Evolutionary conservation across 1,140 invertebrate species (phyloP), one percentile per base, ranked within the genome.

Genomic region (Rhopalosiphum maidis): DNA sequence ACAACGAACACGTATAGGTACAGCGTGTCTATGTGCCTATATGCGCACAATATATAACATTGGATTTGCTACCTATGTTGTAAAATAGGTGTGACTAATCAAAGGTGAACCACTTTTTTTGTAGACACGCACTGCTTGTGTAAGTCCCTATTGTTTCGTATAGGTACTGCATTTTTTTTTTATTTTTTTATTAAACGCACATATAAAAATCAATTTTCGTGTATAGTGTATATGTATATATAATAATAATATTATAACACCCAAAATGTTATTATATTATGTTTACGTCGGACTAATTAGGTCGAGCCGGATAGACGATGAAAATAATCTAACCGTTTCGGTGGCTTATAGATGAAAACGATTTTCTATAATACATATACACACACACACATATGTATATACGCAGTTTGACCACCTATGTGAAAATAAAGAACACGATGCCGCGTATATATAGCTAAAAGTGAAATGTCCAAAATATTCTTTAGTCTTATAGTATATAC

Each of bases 21-120:
- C 30, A 35, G 55, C 15, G 48, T 30, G 55, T 60, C 55, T 60
- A 60, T 60, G 55, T 60, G 55, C 6, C 55, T 60, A 88, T 60
- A 88, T 8, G 87, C 30, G 21, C 87, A 89, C 87, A 89, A 89
- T 68, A 68, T 68, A 68, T 90, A 90, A 60, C 88, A 30, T 60
- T 60, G 51, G 54, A 90, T 90, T 90, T 90, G 87, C 48, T 54
- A 51, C 48, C 48, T 51, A 54, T 54, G 88, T 90, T 90, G 51
- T 90, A 90, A 90, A 90, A 90, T 89, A 60, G 88, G 89, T 41
- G 51, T 90, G 89, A 90, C 89, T 68, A 90, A 90, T 90, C 54
- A 43, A 30, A 60, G 89, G 89, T 90, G 89, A 68, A 90, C 89
- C 89, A 90, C 54, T 90, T 90, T 60, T 90, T 25, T 41, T 68